Conservation (phyloP, 2,888 invertebrate genomes). For the Julus scandinavius region DNA sequence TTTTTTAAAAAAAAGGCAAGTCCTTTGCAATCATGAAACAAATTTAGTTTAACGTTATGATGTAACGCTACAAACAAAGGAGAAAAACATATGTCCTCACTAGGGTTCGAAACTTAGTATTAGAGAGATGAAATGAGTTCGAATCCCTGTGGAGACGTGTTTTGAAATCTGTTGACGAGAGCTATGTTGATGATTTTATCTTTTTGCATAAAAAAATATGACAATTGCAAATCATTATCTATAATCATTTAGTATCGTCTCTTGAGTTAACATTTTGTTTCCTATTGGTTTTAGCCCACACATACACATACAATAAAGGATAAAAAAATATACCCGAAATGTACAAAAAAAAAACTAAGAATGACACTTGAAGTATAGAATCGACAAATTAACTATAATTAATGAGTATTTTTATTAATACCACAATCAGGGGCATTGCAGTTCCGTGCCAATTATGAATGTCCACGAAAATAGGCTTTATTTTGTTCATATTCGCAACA, state of each 20-base stretch:
- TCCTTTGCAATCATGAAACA: neutral
- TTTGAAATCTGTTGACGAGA: neutral
- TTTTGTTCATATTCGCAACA: slow-evolving; percentile 9
- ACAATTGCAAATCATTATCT: neutral
- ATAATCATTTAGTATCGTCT: neutral
- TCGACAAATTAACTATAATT: slow-evolving; percentile 35
- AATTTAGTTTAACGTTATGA: neutral
- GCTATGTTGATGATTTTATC: neutral
- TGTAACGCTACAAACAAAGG: neutral
- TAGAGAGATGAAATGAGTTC: neutral
- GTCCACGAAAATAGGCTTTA: slow-evolving; percentile 31
- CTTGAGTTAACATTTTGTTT: neutral
- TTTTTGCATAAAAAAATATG: neutral
- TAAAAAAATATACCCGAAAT: neutral
- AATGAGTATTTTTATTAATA: slow-evolving; percentile 31
- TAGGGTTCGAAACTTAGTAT: neutral
- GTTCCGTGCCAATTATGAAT: slow-evolving; percentile 37
- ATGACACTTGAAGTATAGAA: slow-evolving; percentile 34
- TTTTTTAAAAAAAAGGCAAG: neutral
- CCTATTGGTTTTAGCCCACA: slow-evolving; percentile 22
- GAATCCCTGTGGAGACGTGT: neutral
- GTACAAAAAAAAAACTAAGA: slow-evolving; percentile 39
- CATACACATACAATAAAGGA: slow-evolving; percentile 40
- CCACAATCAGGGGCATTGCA: slow-evolving; percentile 40
- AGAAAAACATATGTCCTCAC: no score